A percentile compares a stretch with the other conserved stretches of the same genome.
Conservation (phyloP, 2,888 invertebrate species). For the Ophioninae sp. region DNA sequence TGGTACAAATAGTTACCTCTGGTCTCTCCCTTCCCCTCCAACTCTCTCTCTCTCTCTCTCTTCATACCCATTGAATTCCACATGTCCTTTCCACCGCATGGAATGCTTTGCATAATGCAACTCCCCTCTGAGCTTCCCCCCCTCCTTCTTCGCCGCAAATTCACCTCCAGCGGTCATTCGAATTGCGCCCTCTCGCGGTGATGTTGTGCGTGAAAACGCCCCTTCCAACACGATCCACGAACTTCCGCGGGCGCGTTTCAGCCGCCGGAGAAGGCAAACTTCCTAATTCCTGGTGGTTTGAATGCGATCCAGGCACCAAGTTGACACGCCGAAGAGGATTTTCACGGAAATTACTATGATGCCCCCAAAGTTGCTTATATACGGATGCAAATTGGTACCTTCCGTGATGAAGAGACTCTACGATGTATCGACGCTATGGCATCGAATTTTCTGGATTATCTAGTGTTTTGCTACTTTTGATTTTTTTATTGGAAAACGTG, state of each 20-base stretch:
- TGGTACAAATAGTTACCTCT: conserved; percentile 73
- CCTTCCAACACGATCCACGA: conserved; percentile 32
- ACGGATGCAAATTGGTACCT: conserved; percentile 26
- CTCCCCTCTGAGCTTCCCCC: conserved; percentile 49
- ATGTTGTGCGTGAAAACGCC: conserved; percentile 23
- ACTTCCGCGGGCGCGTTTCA: conserved; percentile 40
- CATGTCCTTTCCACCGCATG: conserved; percentile 70
- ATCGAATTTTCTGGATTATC: not conserved
- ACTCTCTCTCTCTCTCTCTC: not conserved
- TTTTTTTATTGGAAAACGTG: not conserved
- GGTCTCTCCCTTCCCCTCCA: conserved; percentile 32
- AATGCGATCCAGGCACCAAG: conserved; percentile 71
- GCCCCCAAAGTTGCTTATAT: not conserved
- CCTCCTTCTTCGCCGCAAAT: conserved; percentile 10
- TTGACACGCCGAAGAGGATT: conserved; percentile 1
- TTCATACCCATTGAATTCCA: conserved; percentile 66
- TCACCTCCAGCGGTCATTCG: conserved; percentile 51
- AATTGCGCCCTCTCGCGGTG: conserved; percentile 17
- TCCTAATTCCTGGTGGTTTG: conserved; percentile 75
- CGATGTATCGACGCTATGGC: not conserved
- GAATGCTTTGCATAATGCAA: conserved; percentile 78
- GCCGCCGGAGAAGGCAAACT: conserved; percentile 70
- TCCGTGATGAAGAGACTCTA: conserved; percentile 38
- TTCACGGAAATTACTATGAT: not conserved
- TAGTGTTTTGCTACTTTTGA: not conserved